Evolutionary conservation across 2,797 vertebrate species (phyloP), one percentile per base, ranked within the genome.

Genomic region (Tamandua tetradactyla): DNA sequence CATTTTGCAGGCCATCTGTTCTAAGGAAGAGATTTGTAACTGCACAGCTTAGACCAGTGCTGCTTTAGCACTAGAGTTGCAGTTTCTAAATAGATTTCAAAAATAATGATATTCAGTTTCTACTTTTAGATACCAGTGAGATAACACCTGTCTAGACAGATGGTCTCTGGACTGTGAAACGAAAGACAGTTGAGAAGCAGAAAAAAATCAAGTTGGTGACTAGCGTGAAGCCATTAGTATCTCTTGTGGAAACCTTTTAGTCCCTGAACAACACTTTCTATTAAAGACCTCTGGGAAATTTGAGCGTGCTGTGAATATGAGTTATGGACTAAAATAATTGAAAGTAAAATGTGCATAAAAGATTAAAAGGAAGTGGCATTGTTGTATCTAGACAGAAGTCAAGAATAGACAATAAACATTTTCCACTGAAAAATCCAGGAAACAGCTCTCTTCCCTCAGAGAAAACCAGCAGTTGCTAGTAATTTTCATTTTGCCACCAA

Each of bases 1-100:
- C 97, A 96, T 97, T 98, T 97, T 98, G 96, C 89, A 97, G 96
- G 82, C 98, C 98, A 98, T 98, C 98, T 98, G 98, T 96, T 98
- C 86, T 71, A 87, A 96, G 69, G 20, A 90, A 97, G 95, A 96
- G 87, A 97, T 97, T 86, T 98, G 95, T 98, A 98, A 97, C 90
- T 96, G 96, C 97, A 97, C 94, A 96, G 76, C 96, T 98, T 97
- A 96, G 93, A 96, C 95, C 90, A 97, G 96, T 20, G 11, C 32
- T 96, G 76, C 75, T 75, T 97, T 97, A 98, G 96, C 93, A 96
- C 95, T 97, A 85, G 94, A 96, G 95, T 90, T 95, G 93, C 94
- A 96, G 93, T 95, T 97, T 95, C 96, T 97, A 98, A 98, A 98
- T 92, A 98, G 89, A 97, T 98, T 94, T 97, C 95, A 96, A 97